Percentiles rank a stretch among this genome's conserved stretches.
These are phyloP conservation scores for Nycticebus coucang DNA, from an alignment of 2,113 vertebrate genomes.

Conservation along the genomic window DNA sequence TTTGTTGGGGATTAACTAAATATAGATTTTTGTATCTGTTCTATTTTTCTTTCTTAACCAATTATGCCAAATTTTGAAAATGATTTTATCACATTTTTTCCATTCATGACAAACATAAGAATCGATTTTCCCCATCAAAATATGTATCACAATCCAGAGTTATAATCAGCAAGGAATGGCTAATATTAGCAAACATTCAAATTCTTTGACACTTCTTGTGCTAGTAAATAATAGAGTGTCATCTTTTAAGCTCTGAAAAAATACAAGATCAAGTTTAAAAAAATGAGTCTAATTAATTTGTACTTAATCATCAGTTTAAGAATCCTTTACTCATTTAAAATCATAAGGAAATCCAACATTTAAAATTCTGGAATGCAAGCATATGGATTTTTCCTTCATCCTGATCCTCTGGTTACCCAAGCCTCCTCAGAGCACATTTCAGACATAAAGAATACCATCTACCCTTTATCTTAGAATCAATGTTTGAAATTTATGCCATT, in stretches of 20 bases:
- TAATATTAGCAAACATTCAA: neutral
- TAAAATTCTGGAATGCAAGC: neutral
- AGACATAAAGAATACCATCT: neutral
- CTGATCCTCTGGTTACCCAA: accelerated
- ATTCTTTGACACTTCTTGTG: neutral
- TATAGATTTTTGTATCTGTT: neutral
- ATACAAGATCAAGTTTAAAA: neutral
- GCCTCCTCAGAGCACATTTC: neutral
- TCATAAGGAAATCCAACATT: neutral
- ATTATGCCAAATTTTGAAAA: neutral
- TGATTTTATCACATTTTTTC: slow-evolving; percentile 6
- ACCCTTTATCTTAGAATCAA: neutral
- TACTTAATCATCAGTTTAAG: neutral
- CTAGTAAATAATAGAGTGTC: neutral
- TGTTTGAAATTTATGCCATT: neutral
- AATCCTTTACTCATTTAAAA: neutral
- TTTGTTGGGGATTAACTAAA: neutral
- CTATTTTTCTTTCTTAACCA: neutral
- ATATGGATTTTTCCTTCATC: neutral
- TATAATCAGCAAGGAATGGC: neutral
- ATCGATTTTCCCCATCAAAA: neutral
- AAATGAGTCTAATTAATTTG: neutral
- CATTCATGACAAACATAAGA: neutral
- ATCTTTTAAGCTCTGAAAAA: neutral
- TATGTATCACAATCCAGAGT: neutral